Evolutionary conservation across 92 coral and sea anemone species (phyloP), one percentile per base, ranked within the genome.

Genomic region (Epizoanthus scotinus): DNA sequence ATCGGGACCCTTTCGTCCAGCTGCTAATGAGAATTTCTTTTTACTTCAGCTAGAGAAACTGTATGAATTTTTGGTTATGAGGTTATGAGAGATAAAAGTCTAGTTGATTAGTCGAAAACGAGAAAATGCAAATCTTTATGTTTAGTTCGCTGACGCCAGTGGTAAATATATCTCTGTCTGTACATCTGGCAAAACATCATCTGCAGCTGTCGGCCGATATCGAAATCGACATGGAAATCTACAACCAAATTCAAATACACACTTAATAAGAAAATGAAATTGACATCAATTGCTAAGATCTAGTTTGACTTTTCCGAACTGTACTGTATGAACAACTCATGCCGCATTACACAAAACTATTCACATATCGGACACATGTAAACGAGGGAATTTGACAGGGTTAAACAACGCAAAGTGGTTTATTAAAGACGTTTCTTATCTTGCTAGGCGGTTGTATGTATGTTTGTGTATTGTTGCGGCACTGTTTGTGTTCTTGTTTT

Each of bases 121-220:
- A 38, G 40, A 59, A 58, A 24, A 19, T 34, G 26, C 14, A 12
- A n/a, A 40, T 59, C 81, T 75, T 59, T 40, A 74, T 34, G 58
- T 31, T 36, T 13, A 59, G 50, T 75, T 59, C 17, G 68, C 8
- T 15, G 68, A 58, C 68, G 81, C 53, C 81, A 57, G 56, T 64
- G 69, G 69, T 64, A 20, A 64, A 59, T 36, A 59, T 73, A 62
- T 55, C 57, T 55, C 36, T 60, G 78, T 25, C 60, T 50, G 1
- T 49, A 12, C 38, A 73, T 73, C 50, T 73, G 81, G 38, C 81
- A 74, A 34, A 58, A 47, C 25, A 44, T 44, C 25, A 44, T 44
- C n/a, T 54, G 25, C 63, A 74, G 66, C 68, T 75, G 81, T 59
- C 81, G 42, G 61, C 40, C 55, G 53, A 38, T 20, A 15, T 62